Evolutionary conservation across 2,797 vertebrate genomes (phyloP).

Genomic region (Enteromius argenteus): DNA sequence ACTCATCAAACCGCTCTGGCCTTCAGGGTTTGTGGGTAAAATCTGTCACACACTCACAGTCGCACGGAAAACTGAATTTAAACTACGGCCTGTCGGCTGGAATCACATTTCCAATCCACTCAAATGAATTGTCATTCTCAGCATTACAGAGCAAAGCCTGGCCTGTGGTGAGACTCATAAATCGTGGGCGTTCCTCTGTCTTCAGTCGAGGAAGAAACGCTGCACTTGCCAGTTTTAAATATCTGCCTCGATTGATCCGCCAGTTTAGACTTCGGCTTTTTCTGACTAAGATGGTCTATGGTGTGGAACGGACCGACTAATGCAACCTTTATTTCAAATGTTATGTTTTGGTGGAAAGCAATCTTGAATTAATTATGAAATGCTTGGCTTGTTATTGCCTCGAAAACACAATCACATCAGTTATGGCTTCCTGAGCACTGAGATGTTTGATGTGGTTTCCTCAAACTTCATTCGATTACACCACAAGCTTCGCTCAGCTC

Average conservation of each 20-base stretch:
- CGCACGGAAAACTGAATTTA: slow-evolving; percentile 29
- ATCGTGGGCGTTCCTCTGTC: slow-evolving; percentile 30
- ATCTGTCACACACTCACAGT: slow-evolving; percentile 35
- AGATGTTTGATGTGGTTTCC: slow-evolving; percentile 55
- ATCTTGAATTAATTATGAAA: slow-evolving; percentile 60
- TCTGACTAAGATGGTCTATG: slow-evolving; percentile 46
- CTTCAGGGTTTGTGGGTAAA: slow-evolving; percentile 40
- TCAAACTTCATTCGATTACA: neutral
- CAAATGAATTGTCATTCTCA: slow-evolving; percentile 48
- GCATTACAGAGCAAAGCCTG: slow-evolving; percentile 24
- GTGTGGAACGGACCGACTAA: slow-evolving; percentile 59
- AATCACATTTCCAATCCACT: slow-evolving; percentile 42
- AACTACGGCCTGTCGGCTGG: slow-evolving; percentile 35
- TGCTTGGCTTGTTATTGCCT: slow-evolving; percentile 58
- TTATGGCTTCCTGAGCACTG: slow-evolving; percentile 51
- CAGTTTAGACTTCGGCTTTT: neutral
- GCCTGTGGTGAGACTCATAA: slow-evolving; percentile 38
- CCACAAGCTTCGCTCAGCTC: neutral
- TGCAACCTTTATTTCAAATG: slow-evolving; percentile 63
- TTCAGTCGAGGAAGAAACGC: slow-evolving; percentile 1
- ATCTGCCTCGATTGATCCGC: neutral
- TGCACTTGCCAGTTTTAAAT: slow-evolving; percentile 2
- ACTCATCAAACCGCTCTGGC: slow-evolving; percentile 24
- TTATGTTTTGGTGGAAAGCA: slow-evolving; percentile 54
- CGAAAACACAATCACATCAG: slow-evolving; percentile 60